Base-by-base conservation (phyloP, 2,113 vertebrate species). In the Ophiodon elongatus region DNA sequence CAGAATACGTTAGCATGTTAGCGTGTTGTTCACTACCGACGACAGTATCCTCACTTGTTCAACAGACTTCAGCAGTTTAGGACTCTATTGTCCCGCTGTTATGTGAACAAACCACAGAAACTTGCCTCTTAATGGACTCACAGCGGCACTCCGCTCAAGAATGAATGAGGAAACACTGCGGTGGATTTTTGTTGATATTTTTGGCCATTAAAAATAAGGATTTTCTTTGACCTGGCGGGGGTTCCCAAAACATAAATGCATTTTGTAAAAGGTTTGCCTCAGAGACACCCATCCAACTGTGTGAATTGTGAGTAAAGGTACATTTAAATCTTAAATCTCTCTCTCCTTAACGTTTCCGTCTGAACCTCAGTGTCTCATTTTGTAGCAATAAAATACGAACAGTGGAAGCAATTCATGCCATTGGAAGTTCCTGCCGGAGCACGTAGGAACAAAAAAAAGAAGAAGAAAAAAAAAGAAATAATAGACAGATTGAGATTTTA, bases 401-500 rank as follows among this genome's bases (percentile, higher is more conserved):
- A 10, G 33, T 82, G 14, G 43, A 52, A 15, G 31, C 3, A 0
- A 60, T 60, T 33, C 19, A 60, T 35, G 39, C 10, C 56, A 25
- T 2, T 35, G 25, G 21, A 25, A 37, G 6, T n/a, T 81, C 37
- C 65, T 45, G 15, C 50, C 57, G 64, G 60, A 31, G 45, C 43
- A 69, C 50, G 63, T 2, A 62, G 39, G 29, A 1, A 45, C 8
- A 15, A 15, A 17, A 45, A 76, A 27, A 72, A 33, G n/a, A n/a
- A n/a, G 6, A 8, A 21, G 6, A 19, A 50, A 13, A 21, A 54
- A 69, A 27, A 69, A 37, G 8, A 33, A 57, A 64, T n/a, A 64
- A 25, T 25, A n/a, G 37, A 74, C 62, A 73, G 69, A 74, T 37
- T 68, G 76, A 83, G 68, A 59, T 74, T 73, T 60, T 65, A 45